phyloP scores from a whole-genome alignment of 2,888 invertebrate species.

The Resseliella maxima region DNA sequence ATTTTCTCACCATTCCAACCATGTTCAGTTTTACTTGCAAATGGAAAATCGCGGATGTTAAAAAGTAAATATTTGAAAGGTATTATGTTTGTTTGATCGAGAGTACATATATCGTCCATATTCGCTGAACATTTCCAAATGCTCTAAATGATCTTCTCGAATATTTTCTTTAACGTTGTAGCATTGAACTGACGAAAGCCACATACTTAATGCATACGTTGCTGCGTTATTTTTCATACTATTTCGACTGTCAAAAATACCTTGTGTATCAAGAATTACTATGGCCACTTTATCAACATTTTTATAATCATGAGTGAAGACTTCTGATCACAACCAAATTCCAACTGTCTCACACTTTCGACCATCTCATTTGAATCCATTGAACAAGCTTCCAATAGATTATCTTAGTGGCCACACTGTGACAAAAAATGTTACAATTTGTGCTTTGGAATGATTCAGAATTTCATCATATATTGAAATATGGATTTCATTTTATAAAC shows the following conservation, averaged over 20 bases:
- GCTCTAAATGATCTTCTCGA: slow-evolving; percentile 32
- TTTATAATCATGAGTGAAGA: neutral
- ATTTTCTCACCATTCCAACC: neutral
- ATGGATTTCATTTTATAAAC: no score
- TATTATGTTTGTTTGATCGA: neutral
- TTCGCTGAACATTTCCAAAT: slow-evolving; percentile 51
- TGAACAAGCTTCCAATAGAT: neutral
- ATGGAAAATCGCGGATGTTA: slow-evolving; percentile 49
- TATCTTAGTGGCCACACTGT: no score
- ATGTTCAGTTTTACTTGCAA: slow-evolving; percentile 1
- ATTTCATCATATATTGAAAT: no score
- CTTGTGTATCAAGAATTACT: neutral
- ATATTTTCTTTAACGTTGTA: slow-evolving; percentile 52
- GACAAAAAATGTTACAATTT: no score
- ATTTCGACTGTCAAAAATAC: neutral
- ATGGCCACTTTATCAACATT: slow-evolving; percentile 8
- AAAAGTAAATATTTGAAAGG: slow-evolving; percentile 53
- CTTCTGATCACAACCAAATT: neutral
- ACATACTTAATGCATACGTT: neutral
- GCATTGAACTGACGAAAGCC: slow-evolving; percentile 27
- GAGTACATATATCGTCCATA: slow-evolving; percentile 45
- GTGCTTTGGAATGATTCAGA: no score
- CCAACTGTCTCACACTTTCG: neutral
- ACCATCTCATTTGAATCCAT: slow-evolving; percentile 32
- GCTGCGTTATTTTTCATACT: neutral